phyloP scores from a whole-genome alignment of 2,113 vertebrate genomes.

The Mellivora capensis region DNA sequence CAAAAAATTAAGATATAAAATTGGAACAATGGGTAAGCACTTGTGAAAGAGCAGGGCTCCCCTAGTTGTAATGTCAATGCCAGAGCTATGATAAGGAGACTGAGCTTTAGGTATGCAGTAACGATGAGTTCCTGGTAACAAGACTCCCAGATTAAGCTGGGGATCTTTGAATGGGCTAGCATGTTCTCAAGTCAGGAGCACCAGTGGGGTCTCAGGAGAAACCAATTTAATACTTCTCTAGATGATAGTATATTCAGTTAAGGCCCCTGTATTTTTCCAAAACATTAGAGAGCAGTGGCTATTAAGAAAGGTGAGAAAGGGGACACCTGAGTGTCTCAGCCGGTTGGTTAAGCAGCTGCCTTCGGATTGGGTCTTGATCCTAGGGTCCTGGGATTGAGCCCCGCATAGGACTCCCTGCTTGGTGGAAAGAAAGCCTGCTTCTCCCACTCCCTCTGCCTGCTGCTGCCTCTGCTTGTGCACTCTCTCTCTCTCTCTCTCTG shows the following conservation, averaged over 20 bases:
- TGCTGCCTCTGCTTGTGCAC: too few relatives aligned
- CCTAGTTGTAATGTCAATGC: not conserved
- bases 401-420: too few relatives aligned
- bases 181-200: not conserved
- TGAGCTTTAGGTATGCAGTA: not conserved
- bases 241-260: not conserved
- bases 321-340: too few relatives aligned
- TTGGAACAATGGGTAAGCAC: not conserved
- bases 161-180: not conserved
- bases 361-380: too few relatives aligned
- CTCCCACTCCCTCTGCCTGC: too few relatives aligned
- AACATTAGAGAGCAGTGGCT: not conserved
- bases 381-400: too few relatives aligned
- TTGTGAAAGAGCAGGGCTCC: not conserved
- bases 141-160: not conserved
- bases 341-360: too few relatives aligned
- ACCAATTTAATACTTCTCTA: not conserved
- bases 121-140: not conserved
- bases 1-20: not conserved
- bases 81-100: not conserved
- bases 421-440: too few relatives aligned
- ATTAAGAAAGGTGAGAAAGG: not conserved
- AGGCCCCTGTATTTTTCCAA: not conserved
- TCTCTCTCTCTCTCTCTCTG: too few relatives aligned
- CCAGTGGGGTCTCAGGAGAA: not conserved